Evolutionary conservation across 2,113 vertebrate genomes (phyloP).

Genomic region (Brienomyrus brachyistius): DNA sequence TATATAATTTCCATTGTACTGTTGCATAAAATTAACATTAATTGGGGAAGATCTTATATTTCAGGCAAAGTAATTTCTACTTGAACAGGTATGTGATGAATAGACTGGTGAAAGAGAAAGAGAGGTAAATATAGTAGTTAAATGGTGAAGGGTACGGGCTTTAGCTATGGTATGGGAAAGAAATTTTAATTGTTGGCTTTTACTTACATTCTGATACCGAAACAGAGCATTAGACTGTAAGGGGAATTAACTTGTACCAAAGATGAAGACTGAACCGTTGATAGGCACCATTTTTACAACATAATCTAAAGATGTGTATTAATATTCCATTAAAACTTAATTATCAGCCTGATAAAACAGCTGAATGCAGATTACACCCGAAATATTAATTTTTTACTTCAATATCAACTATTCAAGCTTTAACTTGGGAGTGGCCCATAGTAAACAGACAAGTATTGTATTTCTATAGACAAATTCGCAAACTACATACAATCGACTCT

Average conservation of each 20-base stretch:
- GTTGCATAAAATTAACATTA: not conserved
- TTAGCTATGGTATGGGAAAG: not conserved
- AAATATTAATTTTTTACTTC: not conserved
- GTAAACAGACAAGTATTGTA: not conserved
- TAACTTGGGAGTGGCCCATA: not conserved
- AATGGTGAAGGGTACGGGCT: not conserved
- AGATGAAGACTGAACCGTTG: not conserved
- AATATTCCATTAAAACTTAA: not conserved
- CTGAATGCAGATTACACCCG: not conserved
- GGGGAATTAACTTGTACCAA: not conserved
- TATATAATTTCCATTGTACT: not conserved
- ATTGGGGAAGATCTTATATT: not conserved
- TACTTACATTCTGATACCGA: not conserved
- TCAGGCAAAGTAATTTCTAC: not conserved
- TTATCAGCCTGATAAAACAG: not conserved
- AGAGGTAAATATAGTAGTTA: not conserved
- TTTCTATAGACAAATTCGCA: not conserved
- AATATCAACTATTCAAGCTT: not conserved
- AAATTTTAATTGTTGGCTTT: not conserved
- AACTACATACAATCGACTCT: constrained; percentile 28
- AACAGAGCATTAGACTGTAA: not conserved
- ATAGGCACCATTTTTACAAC: not conserved
- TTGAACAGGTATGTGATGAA: not conserved
- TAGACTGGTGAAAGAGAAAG: not conserved
- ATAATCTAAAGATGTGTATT: not conserved